Evolutionary conservation across 2,888 invertebrate species (phyloP), one percentile per base, ranked within the genome.

Genomic region (Boloria selene): DNA sequence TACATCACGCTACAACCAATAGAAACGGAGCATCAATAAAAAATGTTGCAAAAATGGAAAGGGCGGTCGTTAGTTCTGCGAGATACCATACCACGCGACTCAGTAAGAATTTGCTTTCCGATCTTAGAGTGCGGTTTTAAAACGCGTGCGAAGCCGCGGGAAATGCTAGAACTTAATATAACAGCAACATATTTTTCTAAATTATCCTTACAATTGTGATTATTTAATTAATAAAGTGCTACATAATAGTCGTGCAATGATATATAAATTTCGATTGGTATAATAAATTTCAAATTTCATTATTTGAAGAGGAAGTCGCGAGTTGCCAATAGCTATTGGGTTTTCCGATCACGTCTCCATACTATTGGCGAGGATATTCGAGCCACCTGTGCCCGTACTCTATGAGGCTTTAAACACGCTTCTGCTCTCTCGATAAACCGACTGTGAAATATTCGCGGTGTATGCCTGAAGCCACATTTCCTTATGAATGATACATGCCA

Each of bases 221-320:
- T 17, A 18, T 58, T 44, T 44, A 16, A 3, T 16, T 17, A 31
- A 67, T 49, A 49, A 58, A 31, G 49, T 54, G 51, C 66, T 65
- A 61, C 74, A 81, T 85, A 87, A 38, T 85, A 86, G 87, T 83
- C 82, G 83, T 80, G 81, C 78, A 85, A 79, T 77, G 72, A 83
- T 84, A 82, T 84, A 79, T 77, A 72, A 77, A 79, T 76, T 83
- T 84, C 81, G 83, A 88, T 87, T 82, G 86, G 79, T 78, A 84
- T 86, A 88, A 89, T 90, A 90, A 89, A 90, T 89, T 90, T 89
- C 83, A 89, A 88, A 90, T 89, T 89, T 89, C 87, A 88, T 90
- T 89, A 89, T 89, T 89, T 89, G 88, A 88, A 87, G 83, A 90
- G 88, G 86, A 88, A 86, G 86, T 87, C 86, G 85, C 86, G 84